These are phyloP conservation scores for Epinotia ramella DNA, from an alignment of 2,888 invertebrate genomes.

Conservation along the genomic window DNA sequence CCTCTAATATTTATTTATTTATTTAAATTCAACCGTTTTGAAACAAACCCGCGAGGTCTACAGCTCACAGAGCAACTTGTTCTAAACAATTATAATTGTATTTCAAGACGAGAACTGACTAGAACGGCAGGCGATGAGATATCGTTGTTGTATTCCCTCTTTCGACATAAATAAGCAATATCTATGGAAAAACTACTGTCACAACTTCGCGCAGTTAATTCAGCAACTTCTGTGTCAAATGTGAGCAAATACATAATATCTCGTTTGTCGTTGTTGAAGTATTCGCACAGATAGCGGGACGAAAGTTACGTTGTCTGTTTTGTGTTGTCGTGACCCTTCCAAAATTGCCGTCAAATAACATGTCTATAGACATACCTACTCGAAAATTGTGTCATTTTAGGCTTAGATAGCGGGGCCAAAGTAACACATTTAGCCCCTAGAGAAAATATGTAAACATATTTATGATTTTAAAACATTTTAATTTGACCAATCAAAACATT, in stretches of 20 bases:
- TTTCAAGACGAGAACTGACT: background rate
- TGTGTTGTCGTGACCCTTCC: background rate
- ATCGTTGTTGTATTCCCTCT: background rate
- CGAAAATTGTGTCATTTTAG: too few species aligned
- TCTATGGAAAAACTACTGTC: background rate
- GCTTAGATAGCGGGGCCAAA: too few species aligned
- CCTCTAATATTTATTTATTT: too few species aligned
- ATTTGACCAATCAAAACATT: too few species aligned
- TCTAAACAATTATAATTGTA: background rate
- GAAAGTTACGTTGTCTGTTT: conserved; percentile 19
- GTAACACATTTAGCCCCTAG: too few species aligned
- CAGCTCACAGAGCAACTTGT: too few species aligned
- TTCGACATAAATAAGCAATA: background rate
- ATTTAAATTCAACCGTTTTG: too few species aligned
- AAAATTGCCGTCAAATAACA: background rate
- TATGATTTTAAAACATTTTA: too few species aligned
- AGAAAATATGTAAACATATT: too few species aligned
- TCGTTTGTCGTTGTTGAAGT: background rate
- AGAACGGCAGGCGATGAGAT: too few species aligned
- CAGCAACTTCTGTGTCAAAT: conserved; percentile 3
- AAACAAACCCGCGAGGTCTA: too few species aligned
- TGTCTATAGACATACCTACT: background rate
- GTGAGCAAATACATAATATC: conserved; percentile 14
- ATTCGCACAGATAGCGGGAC: background rate
- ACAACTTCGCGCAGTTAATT: conserved; percentile 1